These are phyloP conservation scores for Apus apus DNA, from an alignment of 2,113 vertebrate genomes.

Conservation along the genomic window DNA sequence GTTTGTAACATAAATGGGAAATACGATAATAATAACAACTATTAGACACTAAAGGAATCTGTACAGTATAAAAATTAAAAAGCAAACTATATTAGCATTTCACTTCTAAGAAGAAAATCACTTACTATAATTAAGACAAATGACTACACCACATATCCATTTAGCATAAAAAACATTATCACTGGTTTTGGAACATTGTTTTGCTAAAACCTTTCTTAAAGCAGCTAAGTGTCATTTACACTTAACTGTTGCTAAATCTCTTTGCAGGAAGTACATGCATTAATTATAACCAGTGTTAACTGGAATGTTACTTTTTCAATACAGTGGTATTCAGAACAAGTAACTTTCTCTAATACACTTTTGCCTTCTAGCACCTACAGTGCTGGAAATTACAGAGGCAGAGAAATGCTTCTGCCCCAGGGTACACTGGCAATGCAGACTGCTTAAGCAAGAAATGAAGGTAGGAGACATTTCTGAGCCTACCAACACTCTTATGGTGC, in stretches of 20 bases:
- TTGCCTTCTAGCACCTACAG: not conserved
- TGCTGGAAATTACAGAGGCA: not conserved
- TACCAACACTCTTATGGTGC: rapidly evolving
- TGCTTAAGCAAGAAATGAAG: not conserved
- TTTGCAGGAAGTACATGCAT: not conserved
- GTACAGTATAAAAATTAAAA: not conserved
- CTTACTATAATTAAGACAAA: constrained; percentile 35
- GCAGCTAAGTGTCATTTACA: constrained; percentile 51
- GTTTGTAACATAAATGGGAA: not conserved
- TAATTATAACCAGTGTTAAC: not conserved
- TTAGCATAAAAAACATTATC: constrained; percentile 13
- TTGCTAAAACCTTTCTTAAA: constrained; percentile 11
- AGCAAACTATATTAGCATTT: not conserved
- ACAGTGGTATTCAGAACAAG: not conserved
- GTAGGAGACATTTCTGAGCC: not conserved
- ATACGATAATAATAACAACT: not conserved
- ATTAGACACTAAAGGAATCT: not conserved
- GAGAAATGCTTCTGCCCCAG: not conserved
- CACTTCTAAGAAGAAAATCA: not conserved
- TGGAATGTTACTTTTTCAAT: not conserved
- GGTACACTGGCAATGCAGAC: not conserved
- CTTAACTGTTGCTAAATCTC: not conserved
- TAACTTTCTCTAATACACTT: not conserved
- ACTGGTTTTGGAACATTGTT: constrained; percentile 27
- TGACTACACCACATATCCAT: not conserved